Evolutionary conservation across 2,113 vertebrate species (phyloP).

Genomic region (Dipodomys stephensi): DNA sequence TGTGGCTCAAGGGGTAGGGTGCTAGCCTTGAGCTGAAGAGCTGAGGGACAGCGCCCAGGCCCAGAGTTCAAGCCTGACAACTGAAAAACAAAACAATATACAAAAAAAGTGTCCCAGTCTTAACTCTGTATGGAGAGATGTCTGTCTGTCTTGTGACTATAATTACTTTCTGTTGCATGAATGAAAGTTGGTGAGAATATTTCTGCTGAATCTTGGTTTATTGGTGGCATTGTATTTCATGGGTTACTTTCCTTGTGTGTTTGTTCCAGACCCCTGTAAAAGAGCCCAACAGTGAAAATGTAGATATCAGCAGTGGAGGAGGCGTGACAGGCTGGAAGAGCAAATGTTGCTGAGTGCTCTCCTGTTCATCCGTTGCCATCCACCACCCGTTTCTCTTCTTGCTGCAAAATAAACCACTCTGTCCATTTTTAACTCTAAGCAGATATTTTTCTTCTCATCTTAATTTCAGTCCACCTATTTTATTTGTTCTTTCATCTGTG

Average conservation of each 20-base stretch:
- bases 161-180: conserved; percentile 9
- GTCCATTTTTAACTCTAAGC: conserved; percentile 89
- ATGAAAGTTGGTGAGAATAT: conserved; percentile 2
- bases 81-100: no score
- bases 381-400: conserved; percentile 86
- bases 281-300: conserved; percentile 99
- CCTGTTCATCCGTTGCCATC: conserved; percentile 82
- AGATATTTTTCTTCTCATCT: conserved; percentile 85
- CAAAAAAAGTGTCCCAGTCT: not conserved
- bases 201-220: conserved; percentile 26
- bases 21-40: no score
- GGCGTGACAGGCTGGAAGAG: conserved; percentile 99
- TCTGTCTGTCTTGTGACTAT: not conserved
- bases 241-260: conserved; percentile 62
- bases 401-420: conserved; percentile 94
- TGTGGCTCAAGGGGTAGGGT: no score
- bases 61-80: no score
- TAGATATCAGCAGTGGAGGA: conserved; percentile 97
- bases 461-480: conserved; percentile 84
- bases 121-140: not conserved
- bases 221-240: conserved; percentile 40
- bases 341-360: conserved; percentile 96
- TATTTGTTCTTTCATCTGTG: conserved; percentile 88
- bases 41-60: no score
- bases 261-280: conserved; percentile 97